These are phyloP conservation scores for Corbicula japonica DNA, from an alignment of 2,888 invertebrate species.

Conservation along the genomic window DNA sequence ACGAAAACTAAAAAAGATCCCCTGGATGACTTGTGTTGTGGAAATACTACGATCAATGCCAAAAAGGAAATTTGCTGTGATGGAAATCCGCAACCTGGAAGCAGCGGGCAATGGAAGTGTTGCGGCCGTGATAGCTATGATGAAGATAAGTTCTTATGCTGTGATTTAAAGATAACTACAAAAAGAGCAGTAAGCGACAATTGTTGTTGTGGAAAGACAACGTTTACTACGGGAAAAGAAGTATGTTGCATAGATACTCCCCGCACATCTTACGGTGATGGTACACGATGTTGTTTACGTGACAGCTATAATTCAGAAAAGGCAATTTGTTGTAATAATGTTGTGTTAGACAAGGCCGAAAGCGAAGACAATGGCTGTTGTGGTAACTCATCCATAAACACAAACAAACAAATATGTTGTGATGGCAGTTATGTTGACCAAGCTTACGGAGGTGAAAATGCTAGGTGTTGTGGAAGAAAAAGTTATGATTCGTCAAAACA, in stretches of 20 bases:
- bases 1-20: constrained; percentile 27
- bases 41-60: constrained; percentile 45
- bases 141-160: constrained; percentile 39
- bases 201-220: constrained; percentile 52
- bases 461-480: constrained; percentile 52
- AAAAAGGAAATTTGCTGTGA: constrained; percentile 55
- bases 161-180: constrained; percentile 38
- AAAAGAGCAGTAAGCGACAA: constrained; percentile 39
- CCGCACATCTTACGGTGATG: constrained; percentile 42
- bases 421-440: constrained; percentile 51
- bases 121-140: constrained; percentile 47
- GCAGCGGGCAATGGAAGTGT: constrained; percentile 37
- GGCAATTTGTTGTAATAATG: constrained; percentile 48
- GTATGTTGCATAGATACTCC: constrained; percentile 52
- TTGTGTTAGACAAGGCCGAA: constrained; percentile 41
- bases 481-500: constrained; percentile 48
- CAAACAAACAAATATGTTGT: constrained; percentile 47
- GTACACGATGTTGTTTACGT: constrained; percentile 53
- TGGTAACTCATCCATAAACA: constrained; percentile 46
- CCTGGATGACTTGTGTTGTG: constrained; percentile 48
- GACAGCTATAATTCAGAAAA: constrained; percentile 46
- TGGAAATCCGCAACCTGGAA: constrained; percentile 37
- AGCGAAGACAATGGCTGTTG: constrained; percentile 54
- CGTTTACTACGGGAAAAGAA: constrained; percentile 47
- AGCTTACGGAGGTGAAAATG: constrained; percentile 30